Conservation (phyloP, 2,888 invertebrate species). For the Stenolophus ochropezus region DNA sequence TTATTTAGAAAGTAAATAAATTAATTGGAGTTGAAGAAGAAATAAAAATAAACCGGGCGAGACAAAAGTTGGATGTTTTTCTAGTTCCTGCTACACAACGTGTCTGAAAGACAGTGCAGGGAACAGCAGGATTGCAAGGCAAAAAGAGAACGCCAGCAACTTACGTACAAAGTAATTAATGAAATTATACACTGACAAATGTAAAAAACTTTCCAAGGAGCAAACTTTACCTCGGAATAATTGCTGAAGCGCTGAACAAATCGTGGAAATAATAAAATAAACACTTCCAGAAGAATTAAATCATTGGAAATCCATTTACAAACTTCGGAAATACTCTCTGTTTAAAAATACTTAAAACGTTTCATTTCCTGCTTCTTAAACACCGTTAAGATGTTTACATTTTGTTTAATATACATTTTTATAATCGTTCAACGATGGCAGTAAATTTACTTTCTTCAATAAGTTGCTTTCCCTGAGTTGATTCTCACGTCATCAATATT, state of each 20-base stretch:
- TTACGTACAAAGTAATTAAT: slow-evolving; percentile 58
- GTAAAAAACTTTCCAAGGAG: slow-evolving; percentile 51
- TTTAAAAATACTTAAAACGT: background rate
- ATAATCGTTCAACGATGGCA: no score
- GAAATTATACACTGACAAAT: slow-evolving; percentile 55
- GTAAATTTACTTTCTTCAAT: no score
- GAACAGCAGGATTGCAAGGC: slow-evolving; percentile 1
- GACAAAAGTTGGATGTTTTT: slow-evolving; percentile 41
- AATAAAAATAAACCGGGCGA: background rate
- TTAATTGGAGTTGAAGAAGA: background rate
- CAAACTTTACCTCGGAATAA: slow-evolving; percentile 52
- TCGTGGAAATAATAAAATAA: slow-evolving; percentile 55
- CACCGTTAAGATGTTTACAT: no score
- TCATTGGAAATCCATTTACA: slow-evolving; percentile 59
- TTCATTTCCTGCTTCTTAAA: no score
- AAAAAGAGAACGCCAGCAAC: slow-evolving; percentile 43
- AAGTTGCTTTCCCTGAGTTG: no score
- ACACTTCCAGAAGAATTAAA: slow-evolving; percentile 58
- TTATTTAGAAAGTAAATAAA: slow-evolving; percentile 9
- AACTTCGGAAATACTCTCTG: slow-evolving; percentile 49
- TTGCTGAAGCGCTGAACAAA: slow-evolving; percentile 47
- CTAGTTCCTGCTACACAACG: background rate
- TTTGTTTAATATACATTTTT: no score
- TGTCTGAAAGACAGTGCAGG: slow-evolving; percentile 13
- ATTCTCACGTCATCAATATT: no score